A percentile compares a stretch with the other conserved stretches of the same genome.
These are phyloP conservation scores for Tinamus guttatus DNA, from an alignment of 2,113 vertebrate genomes.

Conservation along the genomic window DNA sequence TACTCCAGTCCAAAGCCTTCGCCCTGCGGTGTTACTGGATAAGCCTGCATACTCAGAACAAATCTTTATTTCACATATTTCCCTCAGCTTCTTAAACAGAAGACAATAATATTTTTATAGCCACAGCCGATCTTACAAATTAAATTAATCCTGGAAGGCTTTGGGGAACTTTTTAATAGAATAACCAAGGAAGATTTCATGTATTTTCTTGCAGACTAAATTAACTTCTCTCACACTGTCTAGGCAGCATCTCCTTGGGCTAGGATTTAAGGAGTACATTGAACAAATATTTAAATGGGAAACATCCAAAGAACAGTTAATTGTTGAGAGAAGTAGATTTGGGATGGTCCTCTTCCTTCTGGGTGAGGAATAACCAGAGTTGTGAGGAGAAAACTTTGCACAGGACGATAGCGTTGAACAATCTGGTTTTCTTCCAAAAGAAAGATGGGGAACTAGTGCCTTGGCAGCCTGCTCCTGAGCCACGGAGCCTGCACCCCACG, in stretches of 20 bases:
- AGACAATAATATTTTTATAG: background rate
- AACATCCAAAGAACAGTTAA: background rate
- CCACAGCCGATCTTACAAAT: background rate
- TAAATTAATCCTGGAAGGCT: background rate
- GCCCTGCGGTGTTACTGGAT: background rate
- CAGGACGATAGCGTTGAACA: slow-evolving; percentile 30
- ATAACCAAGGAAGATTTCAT: background rate
- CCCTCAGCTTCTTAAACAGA: background rate
- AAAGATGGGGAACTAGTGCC: slow-evolving; percentile 28
- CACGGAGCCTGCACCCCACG: background rate
- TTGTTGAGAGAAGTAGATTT: background rate
- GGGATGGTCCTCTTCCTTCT: background rate
- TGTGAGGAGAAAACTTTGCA: slow-evolving; percentile 12
- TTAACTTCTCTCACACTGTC: background rate
- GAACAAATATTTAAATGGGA: background rate
- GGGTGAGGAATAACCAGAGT: background rate
- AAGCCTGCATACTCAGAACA: background rate
- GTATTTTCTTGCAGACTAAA: background rate
- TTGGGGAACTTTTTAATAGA: background rate
- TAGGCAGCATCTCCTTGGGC: background rate
- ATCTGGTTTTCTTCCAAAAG: slow-evolving; percentile 40
- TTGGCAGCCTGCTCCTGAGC: slow-evolving; percentile 48
- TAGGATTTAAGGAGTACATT: background rate
- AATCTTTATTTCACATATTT: background rate
- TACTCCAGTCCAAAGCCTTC: background rate